A percentile compares a stretch with the other conserved stretches of the same genome.
phyloP scores from a whole-genome alignment of 2,888 invertebrate genomes.

The Zaprionus lineosus region DNA sequence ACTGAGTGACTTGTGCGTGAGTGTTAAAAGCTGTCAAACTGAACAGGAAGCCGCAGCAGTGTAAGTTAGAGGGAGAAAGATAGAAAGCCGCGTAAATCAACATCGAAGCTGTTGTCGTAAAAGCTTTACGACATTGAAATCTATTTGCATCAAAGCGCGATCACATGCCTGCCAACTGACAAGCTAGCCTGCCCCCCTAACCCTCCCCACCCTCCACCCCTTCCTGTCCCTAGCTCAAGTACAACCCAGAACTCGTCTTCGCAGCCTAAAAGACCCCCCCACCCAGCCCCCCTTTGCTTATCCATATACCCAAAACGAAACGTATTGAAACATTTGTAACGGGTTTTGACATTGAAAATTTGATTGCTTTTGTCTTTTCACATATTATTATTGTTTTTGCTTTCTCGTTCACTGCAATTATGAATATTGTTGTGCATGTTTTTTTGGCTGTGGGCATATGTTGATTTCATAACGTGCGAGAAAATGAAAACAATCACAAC shows the following conservation, averaged over 20 bases:
- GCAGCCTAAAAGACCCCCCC: too few species aligned
- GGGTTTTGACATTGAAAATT: slow-evolving; percentile 57
- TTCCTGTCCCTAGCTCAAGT: too few species aligned
- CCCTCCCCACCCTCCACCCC: too few species aligned
- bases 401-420: slow-evolving; percentile 35
- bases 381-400: slow-evolving; percentile 19
- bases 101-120: slow-evolving; percentile 39
- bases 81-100: background rate
- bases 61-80: background rate
- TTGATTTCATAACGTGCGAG: slow-evolving; percentile 59
- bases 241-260: too few species aligned
- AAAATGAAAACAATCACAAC: slow-evolving; percentile 35
- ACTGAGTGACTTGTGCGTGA: slow-evolving; percentile 33
- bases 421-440: slow-evolving; percentile 50
- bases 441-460: slow-evolving; percentile 50
- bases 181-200: too few species aligned
- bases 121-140: slow-evolving; percentile 47
- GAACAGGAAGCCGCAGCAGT: slow-evolving; percentile 9
- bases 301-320: too few species aligned
- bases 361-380: slow-evolving; percentile 27
- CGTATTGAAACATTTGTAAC: too few species aligned
- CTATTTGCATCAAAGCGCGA: slow-evolving; percentile 55
- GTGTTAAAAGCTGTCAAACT: slow-evolving; percentile 41
- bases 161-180: slow-evolving; percentile 42
- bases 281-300: too few species aligned